A percentile compares a stretch with the other conserved stretches of the same genome.
Evolutionary conservation across 2,888 invertebrate species (phyloP).

Genomic region (Agrypnus murinus): DNA sequence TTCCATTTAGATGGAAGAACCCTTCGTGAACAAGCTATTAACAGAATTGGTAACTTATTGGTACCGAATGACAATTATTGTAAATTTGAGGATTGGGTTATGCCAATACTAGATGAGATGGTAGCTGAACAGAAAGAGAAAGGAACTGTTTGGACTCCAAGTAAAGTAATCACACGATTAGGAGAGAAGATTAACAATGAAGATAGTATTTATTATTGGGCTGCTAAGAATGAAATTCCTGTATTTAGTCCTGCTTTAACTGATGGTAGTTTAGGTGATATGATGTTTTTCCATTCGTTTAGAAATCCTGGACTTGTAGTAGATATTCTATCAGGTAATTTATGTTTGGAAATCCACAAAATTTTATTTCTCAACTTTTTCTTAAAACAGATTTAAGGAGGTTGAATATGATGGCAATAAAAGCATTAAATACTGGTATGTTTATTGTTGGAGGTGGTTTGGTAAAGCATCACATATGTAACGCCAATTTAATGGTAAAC

Average conservation of each 20-base stretch:
- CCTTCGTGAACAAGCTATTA: constrained; percentile 90
- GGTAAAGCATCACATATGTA: constrained; percentile 99
- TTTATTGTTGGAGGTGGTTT: constrained; percentile 97
- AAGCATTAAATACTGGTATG: constrained; percentile 95
- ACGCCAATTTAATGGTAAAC: constrained; percentile 97
- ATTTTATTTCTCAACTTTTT: no score
- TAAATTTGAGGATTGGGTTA: constrained; percentile 97
- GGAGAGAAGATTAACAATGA: constrained; percentile 94
- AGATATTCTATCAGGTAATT: constrained; percentile 90
- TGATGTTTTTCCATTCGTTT: constrained; percentile 99
- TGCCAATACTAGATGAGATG: constrained; percentile 94
- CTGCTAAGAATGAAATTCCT: constrained; percentile 96
- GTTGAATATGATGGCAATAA: constrained; percentile 95
- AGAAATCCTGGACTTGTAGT: constrained; percentile 93
- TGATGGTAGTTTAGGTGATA: constrained; percentile 97
- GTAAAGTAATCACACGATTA: constrained; percentile 86
- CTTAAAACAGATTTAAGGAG: constrained; percentile 83
- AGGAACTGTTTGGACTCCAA: constrained; percentile 91
- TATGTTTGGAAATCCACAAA: no score
- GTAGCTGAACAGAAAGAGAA: constrained; percentile 87
- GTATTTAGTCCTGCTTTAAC: constrained; percentile 98
- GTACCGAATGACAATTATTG: constrained; percentile 99
- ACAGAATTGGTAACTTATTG: constrained; percentile 90
- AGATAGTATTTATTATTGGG: constrained; percentile 97
- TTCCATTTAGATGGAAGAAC: constrained; percentile 88